Evolutionary conservation across 2,888 invertebrate species (phyloP).

Genomic region (Melipona beecheii): DNA sequence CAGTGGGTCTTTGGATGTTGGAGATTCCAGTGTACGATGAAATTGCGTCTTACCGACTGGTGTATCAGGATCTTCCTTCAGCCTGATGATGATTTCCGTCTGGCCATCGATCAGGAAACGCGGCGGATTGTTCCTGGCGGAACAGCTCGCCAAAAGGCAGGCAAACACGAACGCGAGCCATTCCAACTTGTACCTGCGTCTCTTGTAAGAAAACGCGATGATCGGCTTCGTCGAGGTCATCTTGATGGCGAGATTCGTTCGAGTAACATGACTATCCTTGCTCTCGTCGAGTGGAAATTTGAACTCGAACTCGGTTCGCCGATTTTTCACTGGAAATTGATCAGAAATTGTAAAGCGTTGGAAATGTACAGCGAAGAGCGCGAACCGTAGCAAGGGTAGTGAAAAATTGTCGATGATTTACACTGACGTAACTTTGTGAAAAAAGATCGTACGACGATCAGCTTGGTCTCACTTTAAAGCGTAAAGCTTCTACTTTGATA

Average conservation of each 20-base stretch:
- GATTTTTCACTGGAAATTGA: no score
- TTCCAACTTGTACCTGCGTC: constrained; percentile 67
- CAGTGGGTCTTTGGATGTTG: no score
- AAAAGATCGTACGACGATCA: no score
- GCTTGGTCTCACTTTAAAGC: no score
- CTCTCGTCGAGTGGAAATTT: background rate
- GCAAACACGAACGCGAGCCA: constrained; percentile 66
- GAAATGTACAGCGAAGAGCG: no score
- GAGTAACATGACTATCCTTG: constrained; percentile 56
- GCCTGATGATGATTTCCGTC: constrained; percentile 94
- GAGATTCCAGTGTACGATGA: constrained; percentile 13
- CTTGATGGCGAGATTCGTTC: constrained; percentile 43
- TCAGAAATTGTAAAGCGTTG: no score
- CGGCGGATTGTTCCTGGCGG: constrained; percentile 91
- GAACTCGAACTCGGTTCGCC: background rate
- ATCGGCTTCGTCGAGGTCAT: constrained; percentile 69
- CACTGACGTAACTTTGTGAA: no score
- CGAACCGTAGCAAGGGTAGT: no score
- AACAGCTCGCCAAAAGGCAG: constrained; percentile 70
- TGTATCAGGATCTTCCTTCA: constrained; percentile 95
- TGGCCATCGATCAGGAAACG: constrained; percentile 94
- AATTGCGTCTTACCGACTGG: constrained; percentile 89
- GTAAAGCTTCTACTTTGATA: no score
- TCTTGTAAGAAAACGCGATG: constrained; percentile 59
- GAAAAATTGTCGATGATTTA: no score